These are phyloP conservation scores for Scolopax rusticola DNA, from an alignment of 2,797 vertebrate genomes.

Conservation along the genomic window DNA sequence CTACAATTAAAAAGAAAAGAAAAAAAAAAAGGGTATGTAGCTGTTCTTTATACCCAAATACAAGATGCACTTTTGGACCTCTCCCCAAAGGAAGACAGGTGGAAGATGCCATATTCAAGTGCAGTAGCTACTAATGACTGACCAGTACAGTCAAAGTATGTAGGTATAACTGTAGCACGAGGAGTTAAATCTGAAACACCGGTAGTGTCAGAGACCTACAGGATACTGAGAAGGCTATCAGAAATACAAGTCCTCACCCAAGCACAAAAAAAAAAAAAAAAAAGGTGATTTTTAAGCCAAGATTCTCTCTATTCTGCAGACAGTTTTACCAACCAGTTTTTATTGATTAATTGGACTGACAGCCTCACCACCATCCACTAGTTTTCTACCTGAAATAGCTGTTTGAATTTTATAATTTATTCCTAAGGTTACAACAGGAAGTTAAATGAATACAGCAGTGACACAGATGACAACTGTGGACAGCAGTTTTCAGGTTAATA, in stretches of 20 bases:
- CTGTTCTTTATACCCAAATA: not conserved
- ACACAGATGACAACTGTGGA: not conserved
- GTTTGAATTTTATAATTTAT: not conserved
- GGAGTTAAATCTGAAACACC: not conserved
- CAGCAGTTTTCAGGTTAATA: not conserved
- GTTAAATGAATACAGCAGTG: not conserved
- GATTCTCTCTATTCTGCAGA: not conserved
- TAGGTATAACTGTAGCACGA: not conserved
- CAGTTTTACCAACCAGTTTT: not conserved
- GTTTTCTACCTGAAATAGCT: not conserved
- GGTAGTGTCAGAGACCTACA: no score
- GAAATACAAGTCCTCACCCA: not conserved
- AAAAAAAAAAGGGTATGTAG: not conserved
- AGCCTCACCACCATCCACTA: not conserved
- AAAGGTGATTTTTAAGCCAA: not conserved
- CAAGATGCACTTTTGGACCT: not conserved
- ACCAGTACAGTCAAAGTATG: not conserved
- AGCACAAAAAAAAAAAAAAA: not conserved
- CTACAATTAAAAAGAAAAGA: not conserved
- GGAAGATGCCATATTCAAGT: not conserved
- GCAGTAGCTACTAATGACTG: not conserved
- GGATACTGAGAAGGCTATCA: not conserved
- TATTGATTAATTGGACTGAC: not conserved
- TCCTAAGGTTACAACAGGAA: not conserved
- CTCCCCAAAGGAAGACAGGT: not conserved